Conservation (phyloP, 2,888 invertebrate genomes). For the Helobdella robusta region DNA sequence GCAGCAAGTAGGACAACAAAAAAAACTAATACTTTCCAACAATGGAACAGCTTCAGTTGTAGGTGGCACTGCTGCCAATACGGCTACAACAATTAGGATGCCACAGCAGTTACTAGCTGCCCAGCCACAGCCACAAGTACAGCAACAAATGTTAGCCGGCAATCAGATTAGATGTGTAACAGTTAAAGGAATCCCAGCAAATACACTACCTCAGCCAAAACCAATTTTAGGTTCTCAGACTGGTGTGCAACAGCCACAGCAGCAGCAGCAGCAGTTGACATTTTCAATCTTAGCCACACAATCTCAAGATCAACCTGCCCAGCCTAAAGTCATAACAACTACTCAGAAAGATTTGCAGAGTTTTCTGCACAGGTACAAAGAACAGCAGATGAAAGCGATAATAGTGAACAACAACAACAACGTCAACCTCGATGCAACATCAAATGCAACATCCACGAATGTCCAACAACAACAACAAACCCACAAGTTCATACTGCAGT, state of each 20-base stretch:
- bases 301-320: constrained; percentile 1
- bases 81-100: neutral
- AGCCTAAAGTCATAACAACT: constrained; percentile 1
- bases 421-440: neutral
- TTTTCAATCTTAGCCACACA: neutral
- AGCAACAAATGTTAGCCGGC: neutral
- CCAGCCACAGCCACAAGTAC: too few relatives aligned
- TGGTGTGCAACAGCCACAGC: neutral
- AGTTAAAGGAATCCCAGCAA: too few relatives aligned
- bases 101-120: constrained; percentile 10
- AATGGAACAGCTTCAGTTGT: too few relatives aligned
- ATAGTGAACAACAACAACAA: constrained; percentile 2
- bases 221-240: too few relatives aligned
- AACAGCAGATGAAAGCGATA: constrained; percentile 20
- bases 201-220: too few relatives aligned
- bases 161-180: neutral
- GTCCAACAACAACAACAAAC: constrained; percentile 12
- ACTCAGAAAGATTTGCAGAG: constrained; percentile 19
- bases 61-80: too few relatives aligned
- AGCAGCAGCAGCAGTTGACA: constrained; percentile 12
- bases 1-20: too few relatives aligned
- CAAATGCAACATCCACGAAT: neutral
- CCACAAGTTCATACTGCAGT: constrained; percentile 6
- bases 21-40: too few relatives aligned
- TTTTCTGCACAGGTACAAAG: constrained; percentile 19